These are phyloP conservation scores for Morpho deidamia DNA, from an alignment of 2,888 invertebrate species.

Conservation along the genomic window DNA sequence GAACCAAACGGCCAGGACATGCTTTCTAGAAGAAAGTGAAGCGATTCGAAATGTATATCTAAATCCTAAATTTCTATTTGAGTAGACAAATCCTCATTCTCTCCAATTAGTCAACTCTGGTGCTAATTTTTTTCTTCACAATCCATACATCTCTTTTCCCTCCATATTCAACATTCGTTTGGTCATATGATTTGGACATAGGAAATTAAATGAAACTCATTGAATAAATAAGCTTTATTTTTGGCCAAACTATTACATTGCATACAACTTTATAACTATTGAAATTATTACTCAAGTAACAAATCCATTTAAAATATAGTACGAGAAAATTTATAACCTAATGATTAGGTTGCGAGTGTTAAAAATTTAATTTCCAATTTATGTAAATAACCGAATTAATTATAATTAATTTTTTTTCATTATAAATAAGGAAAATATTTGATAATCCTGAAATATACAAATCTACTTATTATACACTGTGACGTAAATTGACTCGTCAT, in stretches of 20 bases:
- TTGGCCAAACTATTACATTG: conserved; percentile 76
- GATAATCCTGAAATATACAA: too few relatives aligned
- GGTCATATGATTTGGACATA: neutral
- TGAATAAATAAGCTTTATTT: conserved; percentile 78
- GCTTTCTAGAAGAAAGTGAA: too few relatives aligned
- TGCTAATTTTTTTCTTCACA: too few relatives aligned
- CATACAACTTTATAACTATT: conserved; percentile 57
- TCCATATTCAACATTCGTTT: too few relatives aligned
- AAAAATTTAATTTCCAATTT: conserved; percentile 6
- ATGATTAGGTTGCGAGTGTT: conserved; percentile 21
- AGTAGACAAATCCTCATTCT: too few relatives aligned
- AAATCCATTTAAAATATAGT: conserved; percentile 41
- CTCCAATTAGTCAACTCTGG: too few relatives aligned
- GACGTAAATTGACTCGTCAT: too few relatives aligned
- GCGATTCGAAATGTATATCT: too few relatives aligned
- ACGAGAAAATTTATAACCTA: conserved; percentile 18
- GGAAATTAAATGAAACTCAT: conserved; percentile 11
- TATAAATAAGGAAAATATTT: neutral
- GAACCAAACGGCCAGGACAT: too few relatives aligned
- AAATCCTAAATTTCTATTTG: too few relatives aligned
- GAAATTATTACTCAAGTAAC: conserved; percentile 40
- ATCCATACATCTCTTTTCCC: too few relatives aligned
- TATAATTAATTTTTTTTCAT: neutral
- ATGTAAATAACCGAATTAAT: conserved; percentile 2
- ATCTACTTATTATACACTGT: too few relatives aligned